Percentiles rank a stretch among this genome's conserved stretches.
phyloP scores from a whole-genome alignment of 35 echinoderm and acorn worm species.

The Ophiothrix spiculata region DNA sequence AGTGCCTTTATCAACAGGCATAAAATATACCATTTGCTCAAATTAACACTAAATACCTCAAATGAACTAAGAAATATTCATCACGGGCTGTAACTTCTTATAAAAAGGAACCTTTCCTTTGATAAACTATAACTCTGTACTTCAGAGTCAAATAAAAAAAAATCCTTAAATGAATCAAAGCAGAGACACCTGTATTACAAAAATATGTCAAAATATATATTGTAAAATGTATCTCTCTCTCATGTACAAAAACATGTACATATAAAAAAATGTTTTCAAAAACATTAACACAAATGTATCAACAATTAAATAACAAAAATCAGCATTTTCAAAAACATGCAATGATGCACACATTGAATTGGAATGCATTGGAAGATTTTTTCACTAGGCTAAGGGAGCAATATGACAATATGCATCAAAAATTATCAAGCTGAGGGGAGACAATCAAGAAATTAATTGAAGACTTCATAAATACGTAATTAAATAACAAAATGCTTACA shows the following conservation, averaged over 20 bases:
- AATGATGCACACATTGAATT: neutral
- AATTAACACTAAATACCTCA: too few relatives aligned
- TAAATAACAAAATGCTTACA: too few relatives aligned
- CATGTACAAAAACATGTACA: neutral
- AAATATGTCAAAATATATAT: conserved; percentile 5
- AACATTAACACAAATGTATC: neutral
- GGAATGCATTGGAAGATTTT: too few relatives aligned
- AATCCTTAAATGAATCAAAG: neutral
- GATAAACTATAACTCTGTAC: neutral
- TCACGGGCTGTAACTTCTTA: neutral
- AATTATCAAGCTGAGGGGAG: neutral
- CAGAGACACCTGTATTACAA: neutral
- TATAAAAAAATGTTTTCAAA: neutral
- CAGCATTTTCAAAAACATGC: neutral
- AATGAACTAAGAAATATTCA: too few relatives aligned
- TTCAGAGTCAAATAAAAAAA: neutral
- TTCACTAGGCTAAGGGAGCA: too few relatives aligned
- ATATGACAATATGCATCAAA: neutral
- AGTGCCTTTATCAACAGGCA: neutral
- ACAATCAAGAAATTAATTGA: neutral
- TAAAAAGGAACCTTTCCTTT: neutral
- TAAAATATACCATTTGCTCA: too few relatives aligned
- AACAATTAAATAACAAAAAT: neutral
- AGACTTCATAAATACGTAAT: neutral
- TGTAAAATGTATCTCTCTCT: neutral